Percentiles rank a stretch among this genome's conserved stretches.
phyloP scores from a whole-genome alignment of 2,113 vertebrate species.

The Cathartes aura region DNA sequence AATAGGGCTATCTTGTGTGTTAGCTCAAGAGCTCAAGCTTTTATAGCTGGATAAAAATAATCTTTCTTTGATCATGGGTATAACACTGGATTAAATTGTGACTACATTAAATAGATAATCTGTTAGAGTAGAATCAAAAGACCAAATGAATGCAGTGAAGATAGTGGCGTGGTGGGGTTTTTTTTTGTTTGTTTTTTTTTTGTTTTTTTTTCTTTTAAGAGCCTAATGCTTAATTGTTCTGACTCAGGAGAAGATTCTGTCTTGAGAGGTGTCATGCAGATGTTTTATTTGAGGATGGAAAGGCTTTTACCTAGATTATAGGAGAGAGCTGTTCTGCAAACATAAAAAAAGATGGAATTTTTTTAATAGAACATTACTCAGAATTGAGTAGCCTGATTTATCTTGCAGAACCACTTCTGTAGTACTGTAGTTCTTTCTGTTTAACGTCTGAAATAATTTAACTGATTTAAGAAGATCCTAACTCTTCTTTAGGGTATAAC shows the following conservation, averaged over 20 bases:
- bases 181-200: too few relatives aligned
- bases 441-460: background rate
- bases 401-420: background rate
- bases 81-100: background rate
- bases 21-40: background rate
- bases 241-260: background rate
- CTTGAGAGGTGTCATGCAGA: background rate
- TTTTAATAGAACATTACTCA: background rate
- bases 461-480: background rate
- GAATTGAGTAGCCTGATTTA: background rate
- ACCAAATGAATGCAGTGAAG: background rate
- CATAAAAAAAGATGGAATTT: background rate
- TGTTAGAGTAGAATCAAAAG: background rate
- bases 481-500: background rate
- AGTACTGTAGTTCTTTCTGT: background rate
- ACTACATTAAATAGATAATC: background rate
- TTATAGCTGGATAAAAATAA: constrained; percentile 9
- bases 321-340: background rate
- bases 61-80: background rate
- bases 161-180: too few relatives aligned
- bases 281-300: background rate
- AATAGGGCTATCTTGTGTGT: background rate
- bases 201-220: background rate
- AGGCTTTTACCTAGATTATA: background rate
- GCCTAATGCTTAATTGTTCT: background rate